Base-by-base conservation (phyloP, 2,797 vertebrate species). In the Centropyge bicolor region DNA sequence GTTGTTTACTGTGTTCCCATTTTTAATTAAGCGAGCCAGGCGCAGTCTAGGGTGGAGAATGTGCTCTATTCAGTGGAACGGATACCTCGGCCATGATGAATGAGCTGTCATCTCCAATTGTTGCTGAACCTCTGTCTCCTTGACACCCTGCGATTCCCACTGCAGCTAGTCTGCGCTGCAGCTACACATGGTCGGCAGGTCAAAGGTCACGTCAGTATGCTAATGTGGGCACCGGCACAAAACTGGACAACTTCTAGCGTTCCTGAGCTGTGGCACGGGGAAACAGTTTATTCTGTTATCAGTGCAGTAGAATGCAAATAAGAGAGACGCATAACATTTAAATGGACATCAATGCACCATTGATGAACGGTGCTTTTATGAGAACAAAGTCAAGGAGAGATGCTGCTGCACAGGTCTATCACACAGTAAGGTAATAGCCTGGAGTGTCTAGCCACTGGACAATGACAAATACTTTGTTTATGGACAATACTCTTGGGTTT, bases 21-120 rank as follows among this genome's bases (percentile, higher is more conserved):
- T 90, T 92, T 89, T 92, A 94, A 94, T 95, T 89, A 94, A 87
- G 70, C 68, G 11, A 81, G 64, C 76, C 74, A 70, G 86, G 74
- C 45, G 67, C 88, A 80, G 82, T 86, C 38, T 82, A 71, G 86
- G 74, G 87, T 88, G 90, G 88, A 83, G 88, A 93, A 91, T 86
- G 88, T 41, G 87, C 83, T 91, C 86, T 69, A 88, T 81, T 87
- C 84, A 79, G 67, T 87, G 92, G 93, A 94, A 93, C 92, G 70
- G 88, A 90, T 88, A 86, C 85, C 85, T 88, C 61, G 41, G 85
- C 76, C 82, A 67, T 95, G 95, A 95, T 95, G 88, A 94, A 95
- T 94, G 92, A 94, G 93, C 94, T 94, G 94, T 95, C 95, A 92
- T 83, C 83, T 91, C 82, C 88, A 91, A 93, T 94, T 92, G 91